Base-by-base conservation (phyloP, 53 echinoderm and acorn worm species). In the Paelopatides confundens region DNA sequence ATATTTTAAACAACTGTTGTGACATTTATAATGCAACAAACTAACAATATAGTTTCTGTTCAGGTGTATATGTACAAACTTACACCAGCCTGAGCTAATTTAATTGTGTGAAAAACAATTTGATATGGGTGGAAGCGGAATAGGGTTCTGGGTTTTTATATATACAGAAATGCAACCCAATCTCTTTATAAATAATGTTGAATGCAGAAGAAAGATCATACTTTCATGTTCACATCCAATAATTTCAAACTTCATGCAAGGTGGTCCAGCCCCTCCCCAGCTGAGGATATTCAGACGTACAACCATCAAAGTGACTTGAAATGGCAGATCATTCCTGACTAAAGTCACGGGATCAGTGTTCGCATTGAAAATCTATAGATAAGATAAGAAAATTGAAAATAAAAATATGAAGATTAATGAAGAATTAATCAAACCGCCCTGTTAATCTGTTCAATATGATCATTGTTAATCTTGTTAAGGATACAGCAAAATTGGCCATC, bases 171-270 rank as follows among this genome's bases (percentile, higher is more conserved):
- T 13, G 23, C 11, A 34, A 69, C 69, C 35, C 7, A 23, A 63
- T 63, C 24, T 63, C 17, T 63, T 18, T 18, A 23, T 3, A 63
- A 63, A 23, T 3, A 63, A 63, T 11, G 4, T 63, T 29, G 18
- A 29, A 17, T 8, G 29, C 17, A 63, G 21, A 76, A 39, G 3
- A 18, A 27, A n/a, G 39, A 24, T 10, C 52, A 21, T 79, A 79
- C 79, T 33, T 27, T 79, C 51, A 30, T 79, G 28, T 31, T 17
- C 47, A 34, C 79, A 79, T 47, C 79, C 79, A 5, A 79, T 52
- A 30, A 79, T 13, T 79, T 79, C 79, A 24, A 79, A 52, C 31
- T 79, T 79, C 79, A 79, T 51, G 29, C 79, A 79, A 2, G 79
- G 79, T 29, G 14, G 31, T 8, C 52, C 79, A n/a, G 79, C 11